A percentile compares a stretch with the other conserved stretches of the same genome.
phyloP scores from a whole-genome alignment of 2,888 invertebrate genomes.

The Miltochrista miniata region DNA sequence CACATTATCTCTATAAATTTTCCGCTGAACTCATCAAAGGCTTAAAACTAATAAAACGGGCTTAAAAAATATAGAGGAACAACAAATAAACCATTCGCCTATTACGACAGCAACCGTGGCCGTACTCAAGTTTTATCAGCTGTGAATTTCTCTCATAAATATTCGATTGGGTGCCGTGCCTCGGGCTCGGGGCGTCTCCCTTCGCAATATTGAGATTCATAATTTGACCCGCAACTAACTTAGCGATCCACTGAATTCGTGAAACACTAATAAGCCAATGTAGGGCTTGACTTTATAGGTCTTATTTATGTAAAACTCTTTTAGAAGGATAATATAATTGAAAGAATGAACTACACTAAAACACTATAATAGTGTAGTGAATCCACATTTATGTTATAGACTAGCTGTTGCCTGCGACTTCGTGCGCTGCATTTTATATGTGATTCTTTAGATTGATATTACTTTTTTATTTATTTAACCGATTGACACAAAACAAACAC shows the following conservation, averaged over 20 bases:
- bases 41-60: slow-evolving; percentile 15
- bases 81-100: slow-evolving; percentile 50
- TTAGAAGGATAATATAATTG: too few relatives aligned
- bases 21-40: slow-evolving; percentile 3
- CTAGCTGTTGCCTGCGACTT: too few relatives aligned
- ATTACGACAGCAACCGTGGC: slow-evolving; percentile 47
- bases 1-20: neutral
- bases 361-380: too few relatives aligned
- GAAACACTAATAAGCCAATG: slow-evolving; percentile 52
- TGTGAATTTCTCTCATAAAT: slow-evolving; percentile 78
- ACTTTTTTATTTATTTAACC: too few relatives aligned
- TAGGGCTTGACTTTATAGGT: slow-evolving; percentile 23
- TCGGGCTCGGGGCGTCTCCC: slow-evolving; percentile 47
- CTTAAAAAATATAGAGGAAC: slow-evolving; percentile 26
- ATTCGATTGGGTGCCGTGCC: slow-evolving; percentile 64
- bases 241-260: slow-evolving; percentile 52
- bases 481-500: too few relatives aligned
- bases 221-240: slow-evolving; percentile 69
- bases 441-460: too few relatives aligned
- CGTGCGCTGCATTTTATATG: too few relatives aligned
- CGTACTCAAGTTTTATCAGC: slow-evolving; percentile 68
- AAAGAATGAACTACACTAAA: too few relatives aligned
- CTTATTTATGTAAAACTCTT: neutral
- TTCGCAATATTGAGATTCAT: slow-evolving; percentile 73
- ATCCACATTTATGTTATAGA: too few relatives aligned